Evolutionary conservation across 2,797 vertebrate genomes (phyloP), one percentile per base, ranked within the genome.

Genomic region (Echeneis naucrates): DNA sequence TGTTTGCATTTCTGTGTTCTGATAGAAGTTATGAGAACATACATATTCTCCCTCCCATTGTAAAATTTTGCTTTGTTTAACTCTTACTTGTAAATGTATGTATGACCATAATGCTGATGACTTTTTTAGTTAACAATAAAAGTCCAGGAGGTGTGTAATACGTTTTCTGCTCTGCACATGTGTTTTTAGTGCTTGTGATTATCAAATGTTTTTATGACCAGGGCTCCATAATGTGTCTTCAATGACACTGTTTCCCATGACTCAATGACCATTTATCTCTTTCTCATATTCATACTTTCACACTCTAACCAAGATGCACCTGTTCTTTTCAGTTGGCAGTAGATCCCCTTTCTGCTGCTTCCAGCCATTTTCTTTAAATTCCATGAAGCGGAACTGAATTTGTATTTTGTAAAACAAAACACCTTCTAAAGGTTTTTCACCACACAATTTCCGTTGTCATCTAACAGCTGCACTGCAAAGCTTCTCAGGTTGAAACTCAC

Each of bases 391-490:
- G 63, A 75, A 75, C 57, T 44, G 53, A 33, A 78, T 57, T 19
- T 14, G 14, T 12, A 4, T 2, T 26, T 21, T 1, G n/a, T 9
- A 56, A 79, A 82, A 75, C 79, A 70, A 66, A 89, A 84, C 85
- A 87, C 79, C 77, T 85, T 77, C 61, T 24, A 50, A 72, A 37
- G 27, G 65, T 38, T 57, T 12, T 12, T 51, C 44, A 30, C 53
- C 44, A 0, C 60, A 62, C 23, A 8, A 14, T 78, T 84, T 86
- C 83, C 73, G 12, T 42, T 45, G 2, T 17, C 58, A 47, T 68
- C 21, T 2, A 35, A 56, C 83, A 89, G 70, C 64, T 89, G 83
- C 77, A 75, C 53, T 13, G 30, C 6, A 44, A 48, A 50, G 7
- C 32, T 24, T 11, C 56, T 60, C 60, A 32, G 26, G n/a, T 12